Evolutionary conservation across 1,140 invertebrate genomes (phyloP).

Genomic region (Teleopsis dalmanni): DNA sequence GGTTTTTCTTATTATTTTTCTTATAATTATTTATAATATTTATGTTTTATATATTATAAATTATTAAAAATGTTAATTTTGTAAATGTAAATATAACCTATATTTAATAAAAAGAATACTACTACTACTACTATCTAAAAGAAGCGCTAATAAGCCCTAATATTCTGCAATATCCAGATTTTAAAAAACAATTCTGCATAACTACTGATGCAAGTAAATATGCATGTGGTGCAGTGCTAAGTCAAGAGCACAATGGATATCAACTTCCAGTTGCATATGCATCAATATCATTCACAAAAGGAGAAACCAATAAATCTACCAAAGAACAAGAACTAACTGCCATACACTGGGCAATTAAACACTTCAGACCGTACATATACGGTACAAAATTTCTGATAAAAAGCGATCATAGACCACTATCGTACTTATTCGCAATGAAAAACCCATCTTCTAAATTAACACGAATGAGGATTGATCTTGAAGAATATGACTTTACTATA

Average conservation of each 20-base stretch:
- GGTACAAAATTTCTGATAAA: background rate
- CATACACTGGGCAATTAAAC: background rate
- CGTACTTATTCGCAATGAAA: no score
- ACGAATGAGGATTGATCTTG: no score
- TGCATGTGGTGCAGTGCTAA: background rate
- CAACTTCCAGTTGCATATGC: background rate
- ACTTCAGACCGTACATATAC: background rate
- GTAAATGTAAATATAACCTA: no score
- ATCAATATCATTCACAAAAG: no score
- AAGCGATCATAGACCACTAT: background rate
- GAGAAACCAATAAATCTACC: background rate
- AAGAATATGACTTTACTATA: background rate
- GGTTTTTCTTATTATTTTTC: no score
- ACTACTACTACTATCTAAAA: no score
- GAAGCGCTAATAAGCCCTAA: background rate
- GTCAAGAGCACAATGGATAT: background rate
- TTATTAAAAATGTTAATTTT: no score
- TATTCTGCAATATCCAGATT: background rate
- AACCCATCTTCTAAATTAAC: no score
- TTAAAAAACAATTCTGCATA: background rate
- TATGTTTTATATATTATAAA: no score
- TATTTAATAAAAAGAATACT: no score
- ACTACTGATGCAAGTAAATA: background rate
- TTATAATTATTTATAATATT: no score
- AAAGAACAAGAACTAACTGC: background rate